Evolutionary conservation across 2,888 invertebrate genomes (phyloP).

Genomic region (Coecobrya sp.): DNA sequence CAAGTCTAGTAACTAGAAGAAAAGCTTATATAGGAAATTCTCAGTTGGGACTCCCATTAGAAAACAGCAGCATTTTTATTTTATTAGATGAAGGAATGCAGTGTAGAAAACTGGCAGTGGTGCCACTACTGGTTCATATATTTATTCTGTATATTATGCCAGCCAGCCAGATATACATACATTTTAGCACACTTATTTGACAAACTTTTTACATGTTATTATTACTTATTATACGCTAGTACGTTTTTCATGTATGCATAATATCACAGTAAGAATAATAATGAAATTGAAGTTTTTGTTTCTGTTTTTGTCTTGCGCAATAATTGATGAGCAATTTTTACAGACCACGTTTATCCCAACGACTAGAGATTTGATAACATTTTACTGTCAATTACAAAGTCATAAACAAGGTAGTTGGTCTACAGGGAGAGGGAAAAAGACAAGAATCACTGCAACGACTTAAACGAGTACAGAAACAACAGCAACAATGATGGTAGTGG

Average conservation of each 20-base stretch:
- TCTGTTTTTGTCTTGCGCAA: conserved; percentile 53
- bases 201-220: conserved; percentile 32
- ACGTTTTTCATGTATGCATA: conserved; percentile 5
- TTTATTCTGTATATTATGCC: no score
- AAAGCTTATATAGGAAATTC: conserved; percentile 63
- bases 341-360: conserved; percentile 75
- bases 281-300: conserved; percentile 73
- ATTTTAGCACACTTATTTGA: conserved; percentile 73
- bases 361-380: conserved; percentile 79
- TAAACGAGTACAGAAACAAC: background rate
- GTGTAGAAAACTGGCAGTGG: conserved; percentile 10
- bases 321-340: conserved; percentile 60
- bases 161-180: background rate
- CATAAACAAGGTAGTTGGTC: conserved; percentile 77
- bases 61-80: conserved; percentile 68
- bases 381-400: conserved; percentile 83
- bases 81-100: conserved; percentile 60
- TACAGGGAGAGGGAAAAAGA: conserved; percentile 21
- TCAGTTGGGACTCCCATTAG: conserved; percentile 79
- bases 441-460: conserved; percentile 30
- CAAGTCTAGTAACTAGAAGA: conserved; percentile 62
- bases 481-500: background rate
- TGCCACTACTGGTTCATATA: conserved; percentile 14
- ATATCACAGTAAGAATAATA: conserved; percentile 26
- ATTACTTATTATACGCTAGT: background rate